Evolutionary conservation across 1,140 invertebrate species (phyloP).

Genomic region (Papilio xuthus): DNA sequence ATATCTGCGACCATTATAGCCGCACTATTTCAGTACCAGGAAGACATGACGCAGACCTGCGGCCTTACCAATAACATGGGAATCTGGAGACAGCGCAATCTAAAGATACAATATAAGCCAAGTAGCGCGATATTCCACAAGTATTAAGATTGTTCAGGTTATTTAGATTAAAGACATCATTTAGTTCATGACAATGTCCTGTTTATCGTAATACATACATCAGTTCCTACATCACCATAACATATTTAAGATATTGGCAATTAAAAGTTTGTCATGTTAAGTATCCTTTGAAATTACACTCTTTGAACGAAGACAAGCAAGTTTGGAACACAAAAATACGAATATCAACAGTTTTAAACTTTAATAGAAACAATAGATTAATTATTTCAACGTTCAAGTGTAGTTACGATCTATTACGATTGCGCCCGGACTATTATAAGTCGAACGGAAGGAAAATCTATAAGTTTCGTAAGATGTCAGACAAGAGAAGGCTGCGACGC

Average conservation of each 20-base stretch:
- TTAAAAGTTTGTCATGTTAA: conserved; percentile 31
- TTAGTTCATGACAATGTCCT: background rate
- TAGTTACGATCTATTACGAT: conserved; percentile 16
- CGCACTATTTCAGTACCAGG: conserved; percentile 34
- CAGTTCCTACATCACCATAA: background rate
- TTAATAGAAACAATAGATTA: background rate
- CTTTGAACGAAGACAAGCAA: background rate
- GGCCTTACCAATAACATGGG: conserved; percentile 12
- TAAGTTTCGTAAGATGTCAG: conserved; percentile 9
- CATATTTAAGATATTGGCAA: background rate
- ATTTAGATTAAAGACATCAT: conserved; percentile 1
- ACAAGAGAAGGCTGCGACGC: background rate
- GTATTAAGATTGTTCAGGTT: conserved; percentile 48
- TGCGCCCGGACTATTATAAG: conserved; percentile 5
- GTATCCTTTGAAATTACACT: background rate
- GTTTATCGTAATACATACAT: background rate
- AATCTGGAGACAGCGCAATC: conserved; percentile 13
- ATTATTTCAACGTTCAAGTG: background rate
- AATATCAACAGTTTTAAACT: background rate
- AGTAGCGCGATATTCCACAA: conserved; percentile 42
- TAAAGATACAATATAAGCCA: conserved; percentile 5
- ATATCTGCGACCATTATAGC: conserved; percentile 26
- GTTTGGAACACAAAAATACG: background rate
- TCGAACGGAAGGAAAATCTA: conserved; percentile 24
- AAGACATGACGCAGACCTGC: conserved; percentile 31